Base-by-base conservation (phyloP, 2,888 invertebrate genomes). In the Tinea semifulvella region DNA sequence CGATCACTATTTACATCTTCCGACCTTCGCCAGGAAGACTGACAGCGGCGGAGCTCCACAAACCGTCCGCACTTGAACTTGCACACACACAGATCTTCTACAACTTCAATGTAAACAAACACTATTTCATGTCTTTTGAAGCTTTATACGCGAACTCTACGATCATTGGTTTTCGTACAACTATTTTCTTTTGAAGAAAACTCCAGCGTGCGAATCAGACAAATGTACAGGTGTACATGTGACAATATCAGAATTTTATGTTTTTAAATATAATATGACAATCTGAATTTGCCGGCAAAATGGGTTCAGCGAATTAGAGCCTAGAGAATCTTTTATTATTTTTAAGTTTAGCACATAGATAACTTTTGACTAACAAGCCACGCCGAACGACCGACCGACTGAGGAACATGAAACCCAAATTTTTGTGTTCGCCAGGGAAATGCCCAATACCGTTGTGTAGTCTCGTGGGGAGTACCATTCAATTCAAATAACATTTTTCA, bases 401-500 rank as follows among this genome's bases (percentile, higher is more conserved):
- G 36, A 54, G 68, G 69, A 74, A 74, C 73, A 72, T 73, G 75
- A 75, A 76, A 75, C 74, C 79, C 76, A 75, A 77, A 79, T 69
- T 80, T n/a, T 79, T 76, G 71, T 77, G 77, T 72, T 73, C 71
- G 70, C 61, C 58, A 61, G 74, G 74, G 79, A 82, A 82, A 82
- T 81, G 77, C 79, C 75, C 80, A 75, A 77, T 80, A 81, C 80
- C 77, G 77, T 80, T 76, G 74, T 71, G 73, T 82, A 84, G 82
- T 84, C 84, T 83, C 77, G 77, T 74, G 72, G 68, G 83, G 80
- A 83, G 83, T 82, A 65, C 69, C 61, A 61, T 67, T 69, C 69
- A 72, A 69, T 72, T 82, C 81, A 17, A 70, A 71, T 77, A 74
- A 79, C 76, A 84, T 85, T 84, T 84, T 85, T 85, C 84, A 76